Evolutionary conservation across 2,797 vertebrate genomes (phyloP).

Genomic region (Phoeniculus purpureus): DNA sequence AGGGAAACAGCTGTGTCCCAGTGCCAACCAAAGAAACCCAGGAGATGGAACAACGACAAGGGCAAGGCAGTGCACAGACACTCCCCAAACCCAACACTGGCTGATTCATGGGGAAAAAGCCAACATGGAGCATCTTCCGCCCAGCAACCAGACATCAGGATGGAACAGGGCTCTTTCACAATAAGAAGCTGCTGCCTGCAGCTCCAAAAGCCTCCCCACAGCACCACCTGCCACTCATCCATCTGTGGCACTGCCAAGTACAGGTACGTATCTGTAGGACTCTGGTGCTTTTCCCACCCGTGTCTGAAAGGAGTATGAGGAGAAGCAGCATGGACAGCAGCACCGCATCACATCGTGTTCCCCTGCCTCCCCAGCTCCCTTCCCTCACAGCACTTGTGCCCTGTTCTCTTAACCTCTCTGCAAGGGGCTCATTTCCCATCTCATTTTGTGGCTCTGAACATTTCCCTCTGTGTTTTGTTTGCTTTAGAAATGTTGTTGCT

Average conservation of each 20-base stretch:
- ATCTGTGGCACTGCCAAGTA: neutral
- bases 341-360: neutral
- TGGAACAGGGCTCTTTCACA: neutral
- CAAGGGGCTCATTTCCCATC: neutral
- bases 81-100: neutral
- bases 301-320: neutral
- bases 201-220: neutral
- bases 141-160: neutral
- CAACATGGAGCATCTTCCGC: neutral
- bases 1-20: neutral
- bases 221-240: neutral
- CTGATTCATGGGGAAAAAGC: neutral
- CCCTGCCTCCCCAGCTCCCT: neutral
- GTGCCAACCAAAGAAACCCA: accelerated
- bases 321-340: neutral
- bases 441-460: neutral
- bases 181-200: neutral
- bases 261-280: accelerated
- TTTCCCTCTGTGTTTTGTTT: neutral
- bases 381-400: accelerated
- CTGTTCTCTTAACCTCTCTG: neutral
- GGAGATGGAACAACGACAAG: accelerated
- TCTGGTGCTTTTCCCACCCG: neutral
- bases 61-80: accelerated
- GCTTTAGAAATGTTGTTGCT: neutral